Evolutionary conservation across 2,888 invertebrate species (phyloP).

Genomic region (Xestia c-nigrum): DNA sequence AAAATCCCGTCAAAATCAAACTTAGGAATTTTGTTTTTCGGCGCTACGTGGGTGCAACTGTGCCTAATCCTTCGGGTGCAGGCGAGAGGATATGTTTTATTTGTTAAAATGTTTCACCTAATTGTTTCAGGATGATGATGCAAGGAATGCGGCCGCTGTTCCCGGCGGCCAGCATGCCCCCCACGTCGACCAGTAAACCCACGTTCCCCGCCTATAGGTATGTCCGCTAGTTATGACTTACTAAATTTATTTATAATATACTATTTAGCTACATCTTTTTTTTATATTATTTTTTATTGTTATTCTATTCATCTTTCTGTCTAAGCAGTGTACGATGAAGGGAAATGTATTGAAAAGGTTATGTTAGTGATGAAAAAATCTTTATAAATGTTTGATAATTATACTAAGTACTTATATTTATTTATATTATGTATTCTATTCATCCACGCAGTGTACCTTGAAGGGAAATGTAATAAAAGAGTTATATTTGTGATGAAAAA

Average conservation of each 20-base stretch:
- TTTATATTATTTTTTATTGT: too few species aligned
- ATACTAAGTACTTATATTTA: too few species aligned
- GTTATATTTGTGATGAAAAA: too few species aligned
- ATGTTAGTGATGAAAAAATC: background rate
- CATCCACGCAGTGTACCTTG: too few species aligned
- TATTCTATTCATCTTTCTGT: too few species aligned
- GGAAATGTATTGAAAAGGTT: background rate
- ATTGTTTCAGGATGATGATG: slow-evolving; percentile 87
- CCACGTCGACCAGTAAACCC: slow-evolving; percentile 92
- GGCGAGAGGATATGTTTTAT: background rate
- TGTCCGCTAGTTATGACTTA: slow-evolving; percentile 50
- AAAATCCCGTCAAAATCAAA: background rate
- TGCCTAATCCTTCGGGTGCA: background rate
- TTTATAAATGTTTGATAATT: too few species aligned
- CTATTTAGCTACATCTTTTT: background rate
- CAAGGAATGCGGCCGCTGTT: slow-evolving; percentile 94
- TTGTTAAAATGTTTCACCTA: background rate
- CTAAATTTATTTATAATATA: background rate
- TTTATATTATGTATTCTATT: too few species aligned
- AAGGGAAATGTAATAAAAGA: too few species aligned
- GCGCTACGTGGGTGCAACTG: too few species aligned
- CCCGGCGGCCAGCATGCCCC: slow-evolving; percentile 94
- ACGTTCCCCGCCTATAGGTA: slow-evolving; percentile 95
- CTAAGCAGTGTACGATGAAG: background rate
- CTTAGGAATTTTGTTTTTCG: background rate